These are phyloP conservation scores for Papilio xuthus DNA, from an alignment of 1,140 invertebrate species.

Conservation along the genomic window DNA sequence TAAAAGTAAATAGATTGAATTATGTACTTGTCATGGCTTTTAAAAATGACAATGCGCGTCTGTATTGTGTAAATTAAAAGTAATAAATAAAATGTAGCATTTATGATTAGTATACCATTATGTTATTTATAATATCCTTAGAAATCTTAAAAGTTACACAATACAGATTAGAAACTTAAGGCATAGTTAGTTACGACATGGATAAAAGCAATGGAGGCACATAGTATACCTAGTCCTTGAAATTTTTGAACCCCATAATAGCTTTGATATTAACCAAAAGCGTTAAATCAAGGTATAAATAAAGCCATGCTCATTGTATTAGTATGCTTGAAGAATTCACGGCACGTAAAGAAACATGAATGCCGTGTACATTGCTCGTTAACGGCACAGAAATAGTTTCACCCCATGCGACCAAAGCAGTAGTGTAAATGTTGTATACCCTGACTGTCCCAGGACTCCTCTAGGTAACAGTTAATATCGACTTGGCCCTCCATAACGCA, in stretches of 20 bases:
- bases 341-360: constrained; percentile 39
- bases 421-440: constrained; percentile 59
- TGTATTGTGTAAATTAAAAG: constrained; percentile 11
- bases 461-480: constrained; percentile 69
- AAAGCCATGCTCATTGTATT: constrained; percentile 52
- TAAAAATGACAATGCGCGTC: neutral
- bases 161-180: neutral
- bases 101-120: neutral
- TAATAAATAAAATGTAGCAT: neutral
- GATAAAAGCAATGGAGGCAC: constrained; percentile 26
- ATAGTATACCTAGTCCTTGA: constrained; percentile 55
- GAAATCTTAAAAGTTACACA: neutral
- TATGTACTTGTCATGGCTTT: neutral
- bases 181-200: neutral
- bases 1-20: neutral
- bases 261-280: constrained; percentile 14
- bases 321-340: constrained; percentile 39
- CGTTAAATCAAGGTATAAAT: constrained; percentile 26
- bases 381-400: constrained; percentile 43
- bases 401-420: constrained; percentile 67
- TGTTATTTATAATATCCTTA: neutral
- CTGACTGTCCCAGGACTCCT: constrained; percentile 71
- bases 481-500: constrained; percentile 62
- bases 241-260: constrained; percentile 55
- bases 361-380: constrained; percentile 24